Evolutionary conservation across 37 sponge, comb jelly and placozoan species (phyloP), one percentile per base, ranked within the genome.

Genomic region (Geodia barretti): DNA sequence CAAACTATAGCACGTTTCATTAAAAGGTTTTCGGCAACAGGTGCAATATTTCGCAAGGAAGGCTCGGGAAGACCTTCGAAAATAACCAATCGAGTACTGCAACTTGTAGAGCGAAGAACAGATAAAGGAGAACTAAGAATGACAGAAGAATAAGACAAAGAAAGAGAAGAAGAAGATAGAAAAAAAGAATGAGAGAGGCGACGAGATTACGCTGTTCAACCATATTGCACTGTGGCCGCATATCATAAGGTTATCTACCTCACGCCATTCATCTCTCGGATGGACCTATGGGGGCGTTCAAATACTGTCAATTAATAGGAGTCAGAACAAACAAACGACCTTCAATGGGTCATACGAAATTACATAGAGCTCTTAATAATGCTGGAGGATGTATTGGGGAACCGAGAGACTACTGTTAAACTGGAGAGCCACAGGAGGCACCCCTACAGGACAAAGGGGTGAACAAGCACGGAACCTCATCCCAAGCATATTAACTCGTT

Each of bases 21-120:
- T 17, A 47, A 47, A 47, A 47, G 54, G 54, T 47, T 47, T 47
- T 47, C 54, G 7, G 54, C 7, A 47, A 47, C 54, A 47, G 54
- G 54, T 47, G 7, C 54, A 14, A 47, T 47, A 14, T 47, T 47
- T 47, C 54, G 54, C 14, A 47, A 47, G 54, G 54, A 47, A 23
- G 65, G 65, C 5, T 29, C 29, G 7, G 65, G 65, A 26, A 64
- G 65, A 64, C 65, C 65, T 7, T 64, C 65, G 5, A 64, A 64
- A 64, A 64, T 64, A 23, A 64, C 65, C 20, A n/a, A 64, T 29
- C 29, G 30, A 19, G 65, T 64, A 26, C 65, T 64, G n/a, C 29
- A 64, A 26, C 30, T 64, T 23, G 65, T 64, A 26, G 65, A 64
- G 20, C 65, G 30, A 26, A 26, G n/a, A n/a, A n/a, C n/a, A n/a